phyloP scores from a whole-genome alignment of 2,797 vertebrate species.

The Coilia nasus region DNA sequence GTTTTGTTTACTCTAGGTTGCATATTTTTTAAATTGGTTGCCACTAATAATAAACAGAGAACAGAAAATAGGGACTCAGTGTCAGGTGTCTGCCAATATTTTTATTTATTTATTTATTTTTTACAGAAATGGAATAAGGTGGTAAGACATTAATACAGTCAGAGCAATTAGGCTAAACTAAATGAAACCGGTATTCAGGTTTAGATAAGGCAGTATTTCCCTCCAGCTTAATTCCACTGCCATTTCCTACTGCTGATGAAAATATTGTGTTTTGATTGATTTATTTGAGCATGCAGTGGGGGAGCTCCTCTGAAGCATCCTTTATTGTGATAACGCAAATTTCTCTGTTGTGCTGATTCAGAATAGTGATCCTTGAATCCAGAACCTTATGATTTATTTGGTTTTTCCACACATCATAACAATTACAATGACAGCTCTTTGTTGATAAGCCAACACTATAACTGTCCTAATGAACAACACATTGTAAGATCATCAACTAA shows the following conservation, averaged over 20 bases:
- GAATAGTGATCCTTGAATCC: too few species aligned
- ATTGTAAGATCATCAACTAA: neutral
- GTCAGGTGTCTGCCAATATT: neutral
- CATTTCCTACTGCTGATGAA: slow-evolving; percentile 3
- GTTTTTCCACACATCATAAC: neutral
- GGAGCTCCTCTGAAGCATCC: too few species aligned
- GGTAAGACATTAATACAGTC: neutral
- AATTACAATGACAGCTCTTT: neutral
- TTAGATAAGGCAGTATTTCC: neutral
- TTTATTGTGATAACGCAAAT: too few species aligned
- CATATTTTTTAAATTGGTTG: slow-evolving; percentile 12
- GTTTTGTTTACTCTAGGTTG: neutral
- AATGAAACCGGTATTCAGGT: neutral
- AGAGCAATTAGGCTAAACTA: neutral
- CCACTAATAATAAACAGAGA: neutral
- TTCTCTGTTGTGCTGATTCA: too few species aligned
- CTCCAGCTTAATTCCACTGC: neutral
- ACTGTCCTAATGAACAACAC: neutral
- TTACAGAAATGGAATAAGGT: neutral
- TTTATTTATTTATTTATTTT: neutral
- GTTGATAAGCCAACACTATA: neutral
- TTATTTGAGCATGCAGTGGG: too few species aligned
- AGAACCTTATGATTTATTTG: too few species aligned
- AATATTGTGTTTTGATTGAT: too few species aligned
- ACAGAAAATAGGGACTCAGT: neutral